phyloP scores from a whole-genome alignment of 2,888 invertebrate species.

The Diaphora mendica region DNA sequence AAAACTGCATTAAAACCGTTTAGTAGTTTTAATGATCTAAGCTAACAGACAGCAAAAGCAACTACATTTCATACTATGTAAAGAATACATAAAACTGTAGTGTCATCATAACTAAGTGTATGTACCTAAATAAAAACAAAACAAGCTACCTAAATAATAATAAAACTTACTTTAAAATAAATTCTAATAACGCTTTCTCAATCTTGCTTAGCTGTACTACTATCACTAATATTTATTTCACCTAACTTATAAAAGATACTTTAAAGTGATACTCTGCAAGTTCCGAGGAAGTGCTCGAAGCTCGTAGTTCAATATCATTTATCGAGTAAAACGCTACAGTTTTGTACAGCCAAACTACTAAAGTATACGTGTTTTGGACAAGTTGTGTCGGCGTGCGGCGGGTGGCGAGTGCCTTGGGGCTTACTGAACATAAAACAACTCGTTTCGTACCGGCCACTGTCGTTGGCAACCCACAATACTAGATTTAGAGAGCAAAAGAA shows the following conservation, averaged over 20 bases:
- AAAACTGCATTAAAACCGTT: too few relatives aligned
- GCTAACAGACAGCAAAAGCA: too few relatives aligned
- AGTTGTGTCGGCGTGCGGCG: background rate
- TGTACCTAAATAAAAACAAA: too few relatives aligned
- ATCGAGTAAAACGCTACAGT: background rate
- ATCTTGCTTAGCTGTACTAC: background rate
- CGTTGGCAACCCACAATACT: background rate
- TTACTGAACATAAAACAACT: background rate
- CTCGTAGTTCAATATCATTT: background rate
- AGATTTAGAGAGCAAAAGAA: background rate
- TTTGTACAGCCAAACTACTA: background rate
- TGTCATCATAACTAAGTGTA: too few relatives aligned
- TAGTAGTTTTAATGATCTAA: too few relatives aligned
- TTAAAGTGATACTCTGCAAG: background rate
- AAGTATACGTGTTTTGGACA: slow-evolving; percentile 8
- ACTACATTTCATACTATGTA: too few relatives aligned
- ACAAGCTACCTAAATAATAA: too few relatives aligned
- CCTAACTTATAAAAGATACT: background rate
- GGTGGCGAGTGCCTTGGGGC: background rate
- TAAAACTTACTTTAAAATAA: too few relatives aligned
- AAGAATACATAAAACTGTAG: too few relatives aligned
- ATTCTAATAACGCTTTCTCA: background rate
- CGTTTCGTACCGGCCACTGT: background rate
- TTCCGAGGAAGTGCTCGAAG: background rate
- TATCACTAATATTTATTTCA: background rate